Evolutionary conservation across 2,797 vertebrate genomes (phyloP), one percentile per base, ranked within the genome.

Genomic region (Sebastes jordani): DNA sequence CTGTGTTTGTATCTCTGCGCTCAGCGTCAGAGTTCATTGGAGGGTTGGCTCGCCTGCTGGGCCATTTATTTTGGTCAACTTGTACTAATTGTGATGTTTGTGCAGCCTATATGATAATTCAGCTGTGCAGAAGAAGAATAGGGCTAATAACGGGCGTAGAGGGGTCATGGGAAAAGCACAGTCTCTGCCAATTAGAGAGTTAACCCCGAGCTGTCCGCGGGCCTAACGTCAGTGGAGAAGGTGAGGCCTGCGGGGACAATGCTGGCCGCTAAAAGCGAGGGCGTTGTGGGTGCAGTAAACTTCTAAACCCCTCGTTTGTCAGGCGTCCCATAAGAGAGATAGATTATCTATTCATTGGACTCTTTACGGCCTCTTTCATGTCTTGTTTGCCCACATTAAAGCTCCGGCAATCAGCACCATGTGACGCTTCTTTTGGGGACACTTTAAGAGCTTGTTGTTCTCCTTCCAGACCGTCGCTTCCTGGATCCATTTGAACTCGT

Each of bases 351-450:
- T 89, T 92, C 89, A 87, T 54, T 58, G 71, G 55, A 32, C 76
- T 77, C 76, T 87, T 86, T 85, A 86, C 73, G 78, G 71, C 62
- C 61, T 72, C 89, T 93, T 92, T 93, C 88, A 91, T 89, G 88
- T 93, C 62, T 42, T 91, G 89, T 93, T 93, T 92, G 89, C 80
- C 87, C 91, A 93, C 93, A 89, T 92, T 87, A 89, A 89, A 90
- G 85, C 14, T 11, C 54, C 25, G 1, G 49, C 85, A 81, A 81
- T 88, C 84, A 76, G 78, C 84, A 52, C 80, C 83, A 81, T 83
- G 83, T 88, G 88, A 85, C 9, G 64, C 20, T 78, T 72, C 85
- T 55, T 29, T 42, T 29, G 27, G 60, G 77, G 86, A 82, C 77
- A 76, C 70, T 49, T 49, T 42, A 49, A 58, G 67, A 69, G 81